Conservation (phyloP, 2,888 invertebrate genomes). For the Alsophila aescularia region DNA sequence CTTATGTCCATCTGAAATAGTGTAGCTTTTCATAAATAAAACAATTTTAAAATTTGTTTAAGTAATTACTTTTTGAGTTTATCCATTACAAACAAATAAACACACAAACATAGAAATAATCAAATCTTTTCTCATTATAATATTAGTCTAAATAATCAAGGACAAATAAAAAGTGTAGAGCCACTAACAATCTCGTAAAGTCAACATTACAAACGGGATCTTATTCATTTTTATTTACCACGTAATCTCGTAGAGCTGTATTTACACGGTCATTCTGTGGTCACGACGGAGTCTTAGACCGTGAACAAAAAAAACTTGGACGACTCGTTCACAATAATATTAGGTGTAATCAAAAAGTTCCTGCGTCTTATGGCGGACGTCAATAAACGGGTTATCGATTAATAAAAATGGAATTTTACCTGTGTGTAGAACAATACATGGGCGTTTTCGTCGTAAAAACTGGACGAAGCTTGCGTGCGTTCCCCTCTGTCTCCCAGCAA, state of each 20-base stretch:
- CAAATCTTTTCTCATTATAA: too few species aligned
- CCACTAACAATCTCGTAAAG: background rate
- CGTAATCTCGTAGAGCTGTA: too few species aligned
- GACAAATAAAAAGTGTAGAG: background rate
- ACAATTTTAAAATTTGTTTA: too few species aligned
- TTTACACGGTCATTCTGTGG: background rate
- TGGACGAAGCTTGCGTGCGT: constrained; percentile 89
- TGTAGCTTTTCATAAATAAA: too few species aligned
- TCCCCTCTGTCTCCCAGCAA: constrained; percentile 89
- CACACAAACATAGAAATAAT: too few species aligned
- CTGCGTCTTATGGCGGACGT: background rate
- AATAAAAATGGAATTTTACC: constrained; percentile 56
- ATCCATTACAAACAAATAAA: too few species aligned
- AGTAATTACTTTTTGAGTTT: too few species aligned
- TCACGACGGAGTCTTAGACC: background rate
- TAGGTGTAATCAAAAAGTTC: background rate
- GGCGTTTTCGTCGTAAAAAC: constrained; percentile 87
- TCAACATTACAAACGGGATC: too few species aligned
- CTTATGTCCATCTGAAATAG: too few species aligned
- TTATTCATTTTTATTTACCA: too few species aligned
- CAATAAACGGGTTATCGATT: background rate
- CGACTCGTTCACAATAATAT: background rate
- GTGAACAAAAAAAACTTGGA: background rate
- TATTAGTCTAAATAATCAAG: background rate
- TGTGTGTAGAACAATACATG: constrained; percentile 91